These are phyloP conservation scores for Aplodontia rufa DNA, from an alignment of 2,113 vertebrate genomes.

Conservation along the genomic window DNA sequence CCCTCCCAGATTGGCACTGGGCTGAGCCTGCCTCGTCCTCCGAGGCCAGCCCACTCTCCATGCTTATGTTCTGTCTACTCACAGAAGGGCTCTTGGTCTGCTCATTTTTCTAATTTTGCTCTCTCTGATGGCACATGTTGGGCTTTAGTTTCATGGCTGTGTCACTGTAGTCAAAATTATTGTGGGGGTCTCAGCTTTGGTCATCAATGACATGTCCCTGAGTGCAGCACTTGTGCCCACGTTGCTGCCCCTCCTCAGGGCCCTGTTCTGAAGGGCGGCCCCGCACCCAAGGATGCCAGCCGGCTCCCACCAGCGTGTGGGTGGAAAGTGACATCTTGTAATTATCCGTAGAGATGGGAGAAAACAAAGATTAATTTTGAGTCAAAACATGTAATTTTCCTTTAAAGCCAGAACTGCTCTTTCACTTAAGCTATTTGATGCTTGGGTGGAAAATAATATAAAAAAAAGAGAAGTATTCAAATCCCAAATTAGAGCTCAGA, in stretches of 20 bases:
- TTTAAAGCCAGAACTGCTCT: slow-evolving; percentile 75
- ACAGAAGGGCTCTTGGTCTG: neutral
- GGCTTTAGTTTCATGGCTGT: neutral
- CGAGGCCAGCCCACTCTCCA: neutral
- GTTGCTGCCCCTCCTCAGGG: neutral
- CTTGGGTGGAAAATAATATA: slow-evolving; percentile 52
- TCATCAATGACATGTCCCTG: neutral
- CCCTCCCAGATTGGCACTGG: neutral
- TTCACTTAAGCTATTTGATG: slow-evolving; percentile 73
- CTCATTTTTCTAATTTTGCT: neutral
- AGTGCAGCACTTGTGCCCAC: neutral
- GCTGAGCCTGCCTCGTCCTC: neutral
- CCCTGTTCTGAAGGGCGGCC: neutral
- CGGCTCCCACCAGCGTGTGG: neutral
- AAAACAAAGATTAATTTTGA: slow-evolving; percentile 78
- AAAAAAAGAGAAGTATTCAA: neutral
- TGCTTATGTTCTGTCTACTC: neutral
- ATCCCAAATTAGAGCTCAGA: slow-evolving; percentile 14
- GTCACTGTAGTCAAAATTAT: neutral
- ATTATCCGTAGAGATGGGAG: slow-evolving; percentile 75
- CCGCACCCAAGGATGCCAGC: neutral
- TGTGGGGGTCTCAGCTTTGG: neutral
- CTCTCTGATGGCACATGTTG: neutral
- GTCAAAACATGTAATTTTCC: slow-evolving; percentile 82
- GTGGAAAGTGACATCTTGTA: slow-evolving; percentile 78